These are phyloP conservation scores for Mandrillus leucophaeus DNA, from an alignment of 2,113 vertebrate genomes.

Conservation along the genomic window DNA sequence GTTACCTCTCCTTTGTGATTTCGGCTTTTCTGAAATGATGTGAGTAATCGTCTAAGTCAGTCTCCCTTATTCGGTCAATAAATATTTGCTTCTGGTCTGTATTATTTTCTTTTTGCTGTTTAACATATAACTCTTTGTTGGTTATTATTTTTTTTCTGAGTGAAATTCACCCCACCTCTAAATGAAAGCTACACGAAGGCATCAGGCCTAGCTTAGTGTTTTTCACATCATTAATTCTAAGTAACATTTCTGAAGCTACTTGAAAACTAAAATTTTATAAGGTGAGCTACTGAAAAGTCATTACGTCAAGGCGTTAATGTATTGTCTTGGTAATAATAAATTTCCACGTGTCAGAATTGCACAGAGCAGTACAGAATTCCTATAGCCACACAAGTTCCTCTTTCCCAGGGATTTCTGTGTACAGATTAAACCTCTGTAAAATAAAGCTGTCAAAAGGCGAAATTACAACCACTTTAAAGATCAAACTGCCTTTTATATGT, in stretches of 20 bases:
- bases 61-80: background rate
- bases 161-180: background rate
- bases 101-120: background rate
- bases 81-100: background rate
- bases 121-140: background rate
- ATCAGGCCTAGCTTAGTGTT: background rate
- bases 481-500: background rate
- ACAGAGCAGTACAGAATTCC: background rate
- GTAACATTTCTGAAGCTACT: conserved; percentile 2
- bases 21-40: background rate
- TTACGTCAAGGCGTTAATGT: background rate
- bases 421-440: background rate
- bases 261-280: background rate
- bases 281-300: conserved; percentile 5
- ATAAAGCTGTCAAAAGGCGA: background rate
- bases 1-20: background rate
- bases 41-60: background rate
- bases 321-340: background rate
- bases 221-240: background rate
- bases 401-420: background rate
- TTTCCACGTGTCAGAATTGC: background rate
- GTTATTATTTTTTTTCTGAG: background rate
- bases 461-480: background rate
- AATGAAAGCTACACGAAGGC: background rate
- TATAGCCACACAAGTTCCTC: background rate